These are phyloP conservation scores for Parochlus steinenii DNA, from an alignment of 2,888 invertebrate species.

Conservation along the genomic window DNA sequence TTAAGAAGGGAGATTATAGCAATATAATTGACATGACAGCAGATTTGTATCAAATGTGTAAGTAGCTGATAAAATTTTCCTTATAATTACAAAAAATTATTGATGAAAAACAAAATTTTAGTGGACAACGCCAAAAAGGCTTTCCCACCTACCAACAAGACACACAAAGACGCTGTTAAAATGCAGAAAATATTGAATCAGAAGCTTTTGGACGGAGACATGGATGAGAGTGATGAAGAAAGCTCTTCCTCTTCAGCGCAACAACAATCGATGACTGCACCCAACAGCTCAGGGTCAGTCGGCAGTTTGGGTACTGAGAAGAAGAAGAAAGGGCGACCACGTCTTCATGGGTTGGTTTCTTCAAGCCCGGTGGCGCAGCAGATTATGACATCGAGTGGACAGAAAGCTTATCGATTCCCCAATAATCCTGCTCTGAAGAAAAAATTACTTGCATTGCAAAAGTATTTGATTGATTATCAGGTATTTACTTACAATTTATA, in stretches of 20 bases:
- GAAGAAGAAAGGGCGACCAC: slow-evolving; percentile 27
- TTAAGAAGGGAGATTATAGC: slow-evolving; percentile 66
- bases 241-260: slow-evolving; percentile 15
- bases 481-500: slow-evolving; percentile 31
- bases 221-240: slow-evolving; percentile 19
- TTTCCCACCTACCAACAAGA: slow-evolving; percentile 60
- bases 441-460: slow-evolving; percentile 66
- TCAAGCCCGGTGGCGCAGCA: slow-evolving; percentile 16
- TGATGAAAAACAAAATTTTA: too few relatives aligned
- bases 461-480: slow-evolving; percentile 48
- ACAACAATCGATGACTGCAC: slow-evolving; percentile 6
- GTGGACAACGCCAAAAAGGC: slow-evolving; percentile 92
- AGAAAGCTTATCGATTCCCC: slow-evolving; percentile 17
- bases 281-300: slow-evolving; percentile 4
- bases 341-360: slow-evolving; percentile 16
- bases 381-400: slow-evolving; percentile 22
- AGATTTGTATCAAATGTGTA: slow-evolving; percentile 91
- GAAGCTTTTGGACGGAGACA: slow-evolving; percentile 38
- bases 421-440: slow-evolving; percentile 41
- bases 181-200: slow-evolving; percentile 70
- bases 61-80: too few relatives aligned
- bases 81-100: too few relatives aligned
- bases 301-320: slow-evolving; percentile 12
- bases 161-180: slow-evolving; percentile 73
- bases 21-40: slow-evolving; percentile 78